phyloP scores from a whole-genome alignment of 1,140 invertebrate species.

The Plutomurus gul region DNA sequence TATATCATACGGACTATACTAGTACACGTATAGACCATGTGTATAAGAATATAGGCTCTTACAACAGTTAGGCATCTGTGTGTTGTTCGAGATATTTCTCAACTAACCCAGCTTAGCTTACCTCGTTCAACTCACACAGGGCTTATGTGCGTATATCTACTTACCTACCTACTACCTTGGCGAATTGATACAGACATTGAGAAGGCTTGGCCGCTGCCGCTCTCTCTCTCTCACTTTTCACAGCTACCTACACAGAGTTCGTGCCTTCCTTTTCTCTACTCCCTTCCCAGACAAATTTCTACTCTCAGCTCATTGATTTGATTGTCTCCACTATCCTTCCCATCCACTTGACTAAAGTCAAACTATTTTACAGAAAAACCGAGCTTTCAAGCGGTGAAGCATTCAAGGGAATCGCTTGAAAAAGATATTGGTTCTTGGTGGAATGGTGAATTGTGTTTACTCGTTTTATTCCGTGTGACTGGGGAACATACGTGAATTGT shows the following conservation, averaged over 20 bases:
- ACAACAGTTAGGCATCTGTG: neutral
- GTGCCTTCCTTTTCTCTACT: neutral
- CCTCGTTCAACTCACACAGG: neutral
- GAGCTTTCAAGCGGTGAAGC: neutral
- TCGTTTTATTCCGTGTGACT: slow-evolving; percentile 23
- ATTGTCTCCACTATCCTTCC: slow-evolving; percentile 29
- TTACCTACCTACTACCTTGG: neutral
- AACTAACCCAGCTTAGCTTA: neutral
- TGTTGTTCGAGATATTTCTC: neutral
- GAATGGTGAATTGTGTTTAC: slow-evolving; percentile 8
- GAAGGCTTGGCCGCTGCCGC: too few species aligned
- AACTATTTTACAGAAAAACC: neutral
- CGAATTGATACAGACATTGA: neutral
- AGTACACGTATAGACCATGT: too few species aligned
- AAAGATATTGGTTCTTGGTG: neutral
- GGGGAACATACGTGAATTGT: neutral
- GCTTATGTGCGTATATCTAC: neutral
- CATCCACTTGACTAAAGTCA: slow-evolving; percentile 12
- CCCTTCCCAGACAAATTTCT: slow-evolving; percentile 31
- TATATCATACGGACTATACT: too few species aligned
- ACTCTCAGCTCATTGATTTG: slow-evolving; percentile 40
- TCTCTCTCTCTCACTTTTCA: neutral
- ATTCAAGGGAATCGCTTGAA: neutral
- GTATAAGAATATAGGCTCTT: neutral
- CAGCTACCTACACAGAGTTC: neutral